A percentile compares a stretch with the other conserved stretches of the same genome.
Evolutionary conservation across 2,888 invertebrate species (phyloP).

Genomic region (Cheilosia grossa): DNA sequence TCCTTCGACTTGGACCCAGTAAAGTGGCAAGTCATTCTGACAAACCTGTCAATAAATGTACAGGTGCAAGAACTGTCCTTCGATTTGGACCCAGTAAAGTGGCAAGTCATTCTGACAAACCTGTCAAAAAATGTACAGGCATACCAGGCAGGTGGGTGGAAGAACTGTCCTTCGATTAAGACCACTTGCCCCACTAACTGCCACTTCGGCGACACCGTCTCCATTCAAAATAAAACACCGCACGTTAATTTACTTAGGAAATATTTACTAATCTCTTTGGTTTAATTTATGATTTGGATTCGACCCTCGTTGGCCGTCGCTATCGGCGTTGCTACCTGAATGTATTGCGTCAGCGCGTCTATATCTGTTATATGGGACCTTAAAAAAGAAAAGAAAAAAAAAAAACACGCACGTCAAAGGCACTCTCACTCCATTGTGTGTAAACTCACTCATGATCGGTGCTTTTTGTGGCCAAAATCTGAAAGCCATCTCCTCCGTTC

Average conservation of each 20-base stretch:
- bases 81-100: too few species aligned
- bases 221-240: conserved; percentile 17
- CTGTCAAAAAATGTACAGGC: too few species aligned
- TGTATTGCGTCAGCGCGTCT: conserved; percentile 78
- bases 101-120: too few species aligned
- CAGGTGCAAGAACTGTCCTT: too few species aligned
- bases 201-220: too few species aligned
- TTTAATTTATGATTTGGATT: conserved; percentile 76
- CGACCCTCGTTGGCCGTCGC: conserved; percentile 77
- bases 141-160: too few species aligned
- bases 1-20: too few species aligned
- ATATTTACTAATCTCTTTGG: neutral
- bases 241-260: conserved; percentile 3
- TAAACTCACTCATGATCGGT: conserved; percentile 79
- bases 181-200: too few species aligned
- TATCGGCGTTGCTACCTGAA: conserved; percentile 76
- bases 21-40: too few species aligned
- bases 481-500: conserved; percentile 89
- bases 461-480: conserved; percentile 82
- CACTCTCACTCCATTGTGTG: neutral
- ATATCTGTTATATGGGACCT: conserved; percentile 77
- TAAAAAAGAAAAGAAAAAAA: neutral
- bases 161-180: too few species aligned
- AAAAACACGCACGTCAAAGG: neutral
- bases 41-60: too few species aligned